Conservation (phyloP, 2,113 vertebrate genomes). For the Microcebus jonahi region DNA sequence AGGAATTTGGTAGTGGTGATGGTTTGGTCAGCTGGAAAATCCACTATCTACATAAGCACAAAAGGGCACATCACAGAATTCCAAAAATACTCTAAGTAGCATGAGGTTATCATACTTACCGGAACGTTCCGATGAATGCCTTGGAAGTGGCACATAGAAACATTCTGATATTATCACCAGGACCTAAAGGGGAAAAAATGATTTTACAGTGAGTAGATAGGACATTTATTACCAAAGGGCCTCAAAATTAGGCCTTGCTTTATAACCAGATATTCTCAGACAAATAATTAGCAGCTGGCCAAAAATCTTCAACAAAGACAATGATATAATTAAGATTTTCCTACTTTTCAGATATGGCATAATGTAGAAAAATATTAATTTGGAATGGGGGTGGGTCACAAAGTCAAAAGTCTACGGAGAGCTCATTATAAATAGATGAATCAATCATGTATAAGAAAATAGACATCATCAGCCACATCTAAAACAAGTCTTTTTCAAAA, state of each 20-base stretch:
- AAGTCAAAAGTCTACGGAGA: background rate
- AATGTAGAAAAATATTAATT: constrained; percentile 8
- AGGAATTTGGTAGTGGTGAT: background rate
- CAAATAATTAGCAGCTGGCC: constrained; percentile 33
- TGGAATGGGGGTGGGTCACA: background rate
- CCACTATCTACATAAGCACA: background rate
- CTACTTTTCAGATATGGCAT: constrained; percentile 27
- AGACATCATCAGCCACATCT: background rate
- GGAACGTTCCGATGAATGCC: constrained; percentile 72
- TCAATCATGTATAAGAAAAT: background rate
- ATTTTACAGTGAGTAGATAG: background rate
- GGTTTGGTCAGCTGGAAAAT: background rate
- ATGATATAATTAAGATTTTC: background rate
- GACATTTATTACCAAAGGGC: background rate
- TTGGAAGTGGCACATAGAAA: constrained; percentile 86
- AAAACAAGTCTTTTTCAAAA: background rate
- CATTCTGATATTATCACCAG: constrained; percentile 91
- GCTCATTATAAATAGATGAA: background rate
- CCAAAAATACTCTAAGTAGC: background rate
- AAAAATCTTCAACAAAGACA: constrained; percentile 43
- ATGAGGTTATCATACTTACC: constrained; percentile 80
- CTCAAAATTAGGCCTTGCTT: background rate
- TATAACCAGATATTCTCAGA: constrained; percentile 39
- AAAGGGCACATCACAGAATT: background rate
- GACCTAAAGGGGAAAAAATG: constrained; percentile 80